Base-by-base conservation (phyloP, 1,140 invertebrate genomes). In the Heterodera schachtii region DNA sequence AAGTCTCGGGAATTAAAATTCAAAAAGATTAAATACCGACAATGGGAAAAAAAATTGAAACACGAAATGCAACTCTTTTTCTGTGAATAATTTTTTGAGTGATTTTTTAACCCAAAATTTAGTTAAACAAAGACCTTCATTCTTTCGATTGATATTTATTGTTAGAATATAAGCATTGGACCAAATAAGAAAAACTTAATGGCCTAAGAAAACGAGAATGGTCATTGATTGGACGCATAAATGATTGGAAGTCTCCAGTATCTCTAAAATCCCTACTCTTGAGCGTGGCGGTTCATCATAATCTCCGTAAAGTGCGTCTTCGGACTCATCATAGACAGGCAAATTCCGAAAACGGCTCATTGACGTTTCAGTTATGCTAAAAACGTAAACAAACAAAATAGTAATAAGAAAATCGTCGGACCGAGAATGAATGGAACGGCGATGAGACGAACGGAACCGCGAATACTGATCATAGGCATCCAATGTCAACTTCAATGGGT, bases 371-470 rank as follows among this genome's bases (percentile, higher is more conserved):
- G 31, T 41, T 41, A 41, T 71, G 69, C 41, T 43, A 71, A 71
- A 71, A 71, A 71, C 8, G 67, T 70, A 70, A 13, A 70, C 41
- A 31, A 31, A 31, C 31, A 69, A 69, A 69, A 31, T 69, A 9
- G 16, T 69, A 52, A 64, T 71, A 13, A 71, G 4, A 19, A 7
- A 71, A 13, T 19, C 8, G 69, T 19, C 21, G 31, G 19, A 71
- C 69, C 69, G 69, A 11, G 75, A 69, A 77, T 77, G 64, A 60
- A 77, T 64, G 16, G 75, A 67, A 5, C 75, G 75, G 67, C 52
- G 52, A 69, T 64, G 57, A 5, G 57, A 13, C 19, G 64, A 6
- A n/a, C 75, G 75, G 44, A 77, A 43, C 9, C 47, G 52, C 75
- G 52, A 67, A 43, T 77, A 77, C 21, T 52, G 13, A 43, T 77